Conservation (phyloP, 2,797 vertebrate genomes). For the Eutrigla gurnardus region DNA sequence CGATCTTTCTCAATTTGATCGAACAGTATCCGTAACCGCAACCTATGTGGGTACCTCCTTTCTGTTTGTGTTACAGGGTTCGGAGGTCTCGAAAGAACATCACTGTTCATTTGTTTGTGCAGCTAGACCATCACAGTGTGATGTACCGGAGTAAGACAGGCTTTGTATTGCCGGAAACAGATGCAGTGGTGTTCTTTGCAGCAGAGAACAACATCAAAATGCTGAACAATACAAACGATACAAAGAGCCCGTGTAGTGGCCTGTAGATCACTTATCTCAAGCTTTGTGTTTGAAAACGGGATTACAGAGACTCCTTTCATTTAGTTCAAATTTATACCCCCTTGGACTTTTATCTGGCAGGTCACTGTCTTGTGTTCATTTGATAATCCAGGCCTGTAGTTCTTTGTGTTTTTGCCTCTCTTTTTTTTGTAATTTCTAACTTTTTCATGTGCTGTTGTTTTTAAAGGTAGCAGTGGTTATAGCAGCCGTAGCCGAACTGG, state of each 20-base stretch:
- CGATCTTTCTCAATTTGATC: constrained; percentile 51
- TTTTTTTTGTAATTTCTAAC: constrained; percentile 71
- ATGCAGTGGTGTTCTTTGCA: constrained; percentile 81
- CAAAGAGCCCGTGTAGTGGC: constrained; percentile 61
- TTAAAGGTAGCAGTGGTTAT: constrained; percentile 84
- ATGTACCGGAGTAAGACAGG: constrained; percentile 58
- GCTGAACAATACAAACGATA: constrained; percentile 57
- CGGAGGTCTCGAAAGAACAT: constrained; percentile 79
- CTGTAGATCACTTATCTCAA: constrained; percentile 61
- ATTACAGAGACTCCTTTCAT: constrained; percentile 51
- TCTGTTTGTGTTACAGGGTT: constrained; percentile 80
- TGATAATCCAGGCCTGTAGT: constrained; percentile 51
- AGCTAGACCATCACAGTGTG: constrained; percentile 66
- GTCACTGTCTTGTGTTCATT: constrained; percentile 53
- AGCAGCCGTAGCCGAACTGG: constrained; percentile 93
- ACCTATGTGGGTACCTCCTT: constrained; percentile 68
- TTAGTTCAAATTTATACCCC: constrained; percentile 45
- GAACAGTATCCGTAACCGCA: constrained; percentile 53
- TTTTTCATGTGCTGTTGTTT: constrained; percentile 73
- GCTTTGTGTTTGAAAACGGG: constrained; percentile 63
- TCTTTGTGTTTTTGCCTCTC: constrained; percentile 25
- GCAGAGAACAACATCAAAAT: constrained; percentile 64
- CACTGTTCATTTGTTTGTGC: constrained; percentile 79
- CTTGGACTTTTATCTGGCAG: constrained; percentile 57
- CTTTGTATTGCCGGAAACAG: constrained; percentile 69